Base-by-base conservation (phyloP, 2,797 vertebrate genomes). In the Pangasius djambal region DNA sequence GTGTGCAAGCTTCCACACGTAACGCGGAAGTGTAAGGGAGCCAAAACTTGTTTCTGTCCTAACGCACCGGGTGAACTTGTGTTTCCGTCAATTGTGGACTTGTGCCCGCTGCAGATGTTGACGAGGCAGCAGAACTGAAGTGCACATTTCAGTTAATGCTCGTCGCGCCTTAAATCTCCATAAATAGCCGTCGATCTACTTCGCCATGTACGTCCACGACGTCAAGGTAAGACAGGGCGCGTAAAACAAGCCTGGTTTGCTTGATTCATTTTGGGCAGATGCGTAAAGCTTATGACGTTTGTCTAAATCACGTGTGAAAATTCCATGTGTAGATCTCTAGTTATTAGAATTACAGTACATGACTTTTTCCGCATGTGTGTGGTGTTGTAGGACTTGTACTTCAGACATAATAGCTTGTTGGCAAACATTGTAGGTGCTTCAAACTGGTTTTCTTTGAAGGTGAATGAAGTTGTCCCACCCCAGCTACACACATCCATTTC, bases 171-270 rank as follows among this genome's bases (percentile, higher is more conserved):
- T 37, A 44, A 31, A 37, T 16, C 65, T 48, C 31, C 12, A 1
- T 20, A 22, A 75, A 16, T 4, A 48, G 8, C 48, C 48, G 48
- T 9, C 1, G 48, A 9, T 18, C 40, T 4, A n/a, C 82, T 22
- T 61, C 7, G 83, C 6, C 75, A 93, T 93, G 93, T 90, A 79
- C 63, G 85, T 44, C 88, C 91, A 31, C 74, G 74, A 25, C 3
- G 25, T 10, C 2, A 88, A 92, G 93, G 93, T 93, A 91, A 91
- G 90, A 2, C 70, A 65, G 57, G 7, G 34, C 6, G 8, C 5
- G 31, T 22, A 9, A 50, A 55, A n/a, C 0, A 25, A n/a, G 5
- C 44, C n/a, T 28, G 84, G 55, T 59, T 72, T 83, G 25, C 44
- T 20, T 16, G 28, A 1, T 25, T 77, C 1, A 18, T 44, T 25